Conservation (phyloP, 2,113 vertebrate genomes). For the Nesogale talazaci region DNA sequence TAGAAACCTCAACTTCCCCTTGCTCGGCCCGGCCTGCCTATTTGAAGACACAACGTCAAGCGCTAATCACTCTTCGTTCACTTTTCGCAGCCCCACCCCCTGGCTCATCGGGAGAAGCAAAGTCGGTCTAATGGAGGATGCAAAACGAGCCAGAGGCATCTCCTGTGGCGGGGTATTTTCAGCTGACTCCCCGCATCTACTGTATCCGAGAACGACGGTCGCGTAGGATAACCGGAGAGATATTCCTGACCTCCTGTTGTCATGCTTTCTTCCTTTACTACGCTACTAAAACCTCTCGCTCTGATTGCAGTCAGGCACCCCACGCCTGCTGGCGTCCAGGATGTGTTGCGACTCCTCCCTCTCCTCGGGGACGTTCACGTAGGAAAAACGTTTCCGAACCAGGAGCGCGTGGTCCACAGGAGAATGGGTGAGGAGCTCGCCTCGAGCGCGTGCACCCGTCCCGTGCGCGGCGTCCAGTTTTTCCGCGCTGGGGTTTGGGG, state of each 20-base stretch:
- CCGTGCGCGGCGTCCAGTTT: neutral
- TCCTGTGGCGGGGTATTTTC: conserved; percentile 26
- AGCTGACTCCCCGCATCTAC: neutral
- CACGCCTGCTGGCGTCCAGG: neutral
- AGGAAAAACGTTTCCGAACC: neutral
- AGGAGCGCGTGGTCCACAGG: neutral
- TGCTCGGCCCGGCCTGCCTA: neutral
- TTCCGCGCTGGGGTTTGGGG: neutral
- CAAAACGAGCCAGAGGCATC: neutral
- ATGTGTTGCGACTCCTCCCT: neutral
- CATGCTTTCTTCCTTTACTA: conserved; percentile 73
- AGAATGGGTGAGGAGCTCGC: too few species aligned
- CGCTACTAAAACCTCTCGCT: conserved; percentile 48
- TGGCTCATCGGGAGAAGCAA: conserved; percentile 10
- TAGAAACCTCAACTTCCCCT: conserved; percentile 74
- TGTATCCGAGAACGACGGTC: neutral
- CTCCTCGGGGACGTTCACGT: neutral
- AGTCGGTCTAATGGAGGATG: neutral
- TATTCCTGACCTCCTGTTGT: neutral
- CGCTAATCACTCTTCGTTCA: neutral
- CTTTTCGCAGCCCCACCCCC: neutral
- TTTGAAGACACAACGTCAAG: conserved; percentile 37
- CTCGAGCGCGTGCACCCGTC: neutral
- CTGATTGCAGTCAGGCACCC: conserved; percentile 40
- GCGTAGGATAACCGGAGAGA: conserved; percentile 53